Evolutionary conservation across 2,113 vertebrate species (phyloP), one percentile per base, ranked within the genome.

Genomic region (Lutjanus erythropterus): DNA sequence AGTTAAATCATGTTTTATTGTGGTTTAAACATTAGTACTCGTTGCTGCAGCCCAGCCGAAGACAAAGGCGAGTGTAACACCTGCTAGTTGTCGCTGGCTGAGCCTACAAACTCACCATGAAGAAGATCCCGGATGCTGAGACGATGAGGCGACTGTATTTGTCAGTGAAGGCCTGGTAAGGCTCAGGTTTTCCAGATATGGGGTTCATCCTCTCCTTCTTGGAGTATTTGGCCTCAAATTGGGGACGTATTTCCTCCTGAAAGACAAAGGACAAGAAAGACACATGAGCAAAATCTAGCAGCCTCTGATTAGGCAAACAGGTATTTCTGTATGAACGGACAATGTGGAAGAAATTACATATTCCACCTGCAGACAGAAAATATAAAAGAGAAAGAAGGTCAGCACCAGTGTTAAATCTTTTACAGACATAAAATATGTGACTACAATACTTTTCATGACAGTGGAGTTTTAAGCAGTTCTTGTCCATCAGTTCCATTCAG

Each of bases 161-260:
- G 92, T 98, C 97, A 61, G 96, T 94, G 95, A 98, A 97, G 41
- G 96, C 96, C 94, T 98, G 97, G 78, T 98, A 96, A 85, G 97
- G 97, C 91, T 98, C 97, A 62, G 97, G 96, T 83, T 98, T 98
- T 67, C 97, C 97, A 0, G 97, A 97, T 91, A 98, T 97, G 44
- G 97, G 97, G 83, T 99, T 99, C 94, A 96, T 96, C 84, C 97
- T 94, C 58, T 97, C 97, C 81, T 97, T 97, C 93, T 97, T 97
- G 80, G 97, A 98, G 91, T 98, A 99, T 92, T 98, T 99, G 82
- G 97, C 95, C 95, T 98, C 98, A 92, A 98, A 99, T 92, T 99
- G 97, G 0, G 98, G 98, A 6, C 97, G 96, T 70, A 98, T 96
- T 95, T 99, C 97, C 86, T 99, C 97, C 96, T 99, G 83, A 67